Percentiles rank a stretch among this genome's conserved stretches.
Evolutionary conservation across 2,888 invertebrate genomes (phyloP).

Genomic region (Habrosyne pyritoides): DNA sequence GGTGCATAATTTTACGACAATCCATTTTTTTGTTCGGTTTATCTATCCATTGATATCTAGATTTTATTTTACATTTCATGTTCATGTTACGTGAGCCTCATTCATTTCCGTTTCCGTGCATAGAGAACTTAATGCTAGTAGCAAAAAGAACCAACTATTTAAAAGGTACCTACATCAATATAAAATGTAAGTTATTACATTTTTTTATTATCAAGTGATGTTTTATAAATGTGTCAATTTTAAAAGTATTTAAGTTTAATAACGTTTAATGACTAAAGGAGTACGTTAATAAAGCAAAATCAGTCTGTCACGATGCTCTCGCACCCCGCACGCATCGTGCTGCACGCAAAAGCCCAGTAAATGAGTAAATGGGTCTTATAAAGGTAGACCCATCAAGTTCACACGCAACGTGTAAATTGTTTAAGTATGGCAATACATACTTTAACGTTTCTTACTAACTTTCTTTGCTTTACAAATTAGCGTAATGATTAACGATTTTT

Average conservation of each 20-base stretch:
- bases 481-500: too few species aligned
- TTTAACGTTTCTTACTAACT: too few species aligned
- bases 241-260: not conserved
- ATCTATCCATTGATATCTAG: not conserved
- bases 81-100: not conserved
- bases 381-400: constrained; percentile 2
- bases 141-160: too few species aligned
- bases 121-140: not conserved
- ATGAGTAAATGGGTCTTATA: not conserved
- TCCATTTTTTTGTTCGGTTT: not conserved
- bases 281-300: too few species aligned
- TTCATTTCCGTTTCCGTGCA: constrained; percentile 3
- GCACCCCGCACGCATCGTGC: not conserved
- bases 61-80: constrained; percentile 6
- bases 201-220: too few species aligned
- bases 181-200: too few species aligned
- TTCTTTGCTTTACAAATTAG: too few species aligned
- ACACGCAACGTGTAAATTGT: constrained; percentile 26
- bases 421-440: not conserved
- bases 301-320: not conserved
- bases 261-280: not conserved
- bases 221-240: too few species aligned
- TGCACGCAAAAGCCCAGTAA: not conserved
- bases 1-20: not conserved
- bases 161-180: too few species aligned